Conservation (phyloP, 2,113 vertebrate genomes). For the Rostratula benghalensis region DNA sequence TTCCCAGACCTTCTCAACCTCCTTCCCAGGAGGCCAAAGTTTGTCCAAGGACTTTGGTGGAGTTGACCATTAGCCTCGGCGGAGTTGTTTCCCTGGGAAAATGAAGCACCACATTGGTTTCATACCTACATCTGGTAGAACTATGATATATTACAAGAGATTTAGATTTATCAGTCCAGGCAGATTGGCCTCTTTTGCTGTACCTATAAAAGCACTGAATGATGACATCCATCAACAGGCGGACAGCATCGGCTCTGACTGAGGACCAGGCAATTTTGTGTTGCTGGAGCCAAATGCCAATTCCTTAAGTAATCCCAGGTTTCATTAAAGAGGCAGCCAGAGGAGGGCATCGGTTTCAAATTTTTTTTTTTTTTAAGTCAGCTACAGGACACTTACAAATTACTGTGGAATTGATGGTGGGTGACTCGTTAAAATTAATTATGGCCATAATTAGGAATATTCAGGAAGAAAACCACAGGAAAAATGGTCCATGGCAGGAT, state of each 20-base stretch:
- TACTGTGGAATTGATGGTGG: constrained; percentile 45
- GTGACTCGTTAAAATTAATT: constrained; percentile 72
- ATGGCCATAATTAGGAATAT: constrained; percentile 66
- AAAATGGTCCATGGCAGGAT: constrained; percentile 59
- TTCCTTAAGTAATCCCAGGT: constrained; percentile 58
- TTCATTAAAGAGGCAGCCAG: constrained; percentile 45
- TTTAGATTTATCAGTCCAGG: constrained; percentile 54
- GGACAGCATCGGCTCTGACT: constrained; percentile 46
- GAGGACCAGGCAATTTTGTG: constrained; percentile 55
- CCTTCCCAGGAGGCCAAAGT: neutral
- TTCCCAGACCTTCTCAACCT: neutral
- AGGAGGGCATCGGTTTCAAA: constrained; percentile 14
- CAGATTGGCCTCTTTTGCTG: constrained; percentile 57
- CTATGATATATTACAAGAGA: constrained; percentile 58
- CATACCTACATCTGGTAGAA: neutral
- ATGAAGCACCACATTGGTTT: neutral
- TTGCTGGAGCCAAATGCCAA: constrained; percentile 33
- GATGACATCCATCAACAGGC: constrained; percentile 42
- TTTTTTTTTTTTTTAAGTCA: constrained; percentile 15
- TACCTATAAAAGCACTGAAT: constrained; percentile 62
- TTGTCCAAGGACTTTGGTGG: neutral
- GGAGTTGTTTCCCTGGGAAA: neutral
- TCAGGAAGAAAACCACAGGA: constrained; percentile 51
- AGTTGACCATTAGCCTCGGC: neutral
- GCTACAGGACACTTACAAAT: constrained; percentile 60